Evolutionary conservation across 2,113 vertebrate genomes (phyloP), one percentile per base, ranked within the genome.

Genomic region (Pogona vitticeps): DNA sequence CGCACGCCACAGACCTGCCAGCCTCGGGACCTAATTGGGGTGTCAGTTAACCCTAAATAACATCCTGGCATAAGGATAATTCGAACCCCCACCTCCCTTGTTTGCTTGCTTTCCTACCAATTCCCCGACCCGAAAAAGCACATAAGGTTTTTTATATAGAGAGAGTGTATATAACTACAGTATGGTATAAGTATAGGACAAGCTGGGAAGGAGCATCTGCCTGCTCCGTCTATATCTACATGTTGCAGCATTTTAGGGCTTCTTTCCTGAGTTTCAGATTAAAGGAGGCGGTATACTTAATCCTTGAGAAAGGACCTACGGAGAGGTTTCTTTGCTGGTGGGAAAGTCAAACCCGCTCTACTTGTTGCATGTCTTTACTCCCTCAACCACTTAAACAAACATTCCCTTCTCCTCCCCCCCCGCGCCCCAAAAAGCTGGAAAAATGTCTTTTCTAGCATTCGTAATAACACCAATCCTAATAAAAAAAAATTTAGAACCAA

Each of bases 21-120:
- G 91, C 91, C 88, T 91, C 91, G 91, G 87, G 92, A 93, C 91
- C 91, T 95, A 94, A 95, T 93, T 95, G 92, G 84, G 70, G 92
- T 92, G 87, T 93, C 67, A 46, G 85, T 84, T 89, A 94, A 86
- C 94, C 93, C 93, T 94, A 93, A 63, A 93, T 92, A 92, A 91
- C 91, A 95, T 82, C 91, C 93, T 88, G 92, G 90, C 90, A 91
- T 86, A 93, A 95, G 28, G 28, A 86, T 95, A 91, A 95, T 95
- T 93, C 95, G 91, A 95, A 90, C 86, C 93, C 94, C 86, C 88
- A 88, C 92, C 10, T 31, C 95, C 89, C 90, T 95, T 95, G 93
- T 96, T 95, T 94, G 94, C 75, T 87, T 89, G 10, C 10, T 52
- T 52, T 91, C 90, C 89, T 94, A 91, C 94, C 72, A 96, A 95